phyloP scores from a whole-genome alignment of 2,888 invertebrate genomes.

The Dryadula phaetusa region DNA sequence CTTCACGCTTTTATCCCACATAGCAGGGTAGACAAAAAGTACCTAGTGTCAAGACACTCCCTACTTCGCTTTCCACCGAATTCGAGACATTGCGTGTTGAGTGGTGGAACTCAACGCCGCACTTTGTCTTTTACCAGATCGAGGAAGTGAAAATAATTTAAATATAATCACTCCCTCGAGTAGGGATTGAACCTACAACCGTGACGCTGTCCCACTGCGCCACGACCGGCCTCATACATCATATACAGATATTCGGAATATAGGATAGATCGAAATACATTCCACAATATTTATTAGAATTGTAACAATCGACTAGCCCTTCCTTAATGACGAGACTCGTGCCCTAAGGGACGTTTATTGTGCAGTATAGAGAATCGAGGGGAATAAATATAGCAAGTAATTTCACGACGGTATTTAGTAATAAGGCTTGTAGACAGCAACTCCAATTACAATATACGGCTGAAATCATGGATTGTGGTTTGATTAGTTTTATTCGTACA shows the following conservation, averaged over 20 bases:
- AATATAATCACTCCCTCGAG: no score
- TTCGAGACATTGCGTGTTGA: no score
- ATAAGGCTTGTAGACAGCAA: constrained; percentile 9
- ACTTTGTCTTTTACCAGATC: no score
- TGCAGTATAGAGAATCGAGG: constrained; percentile 47
- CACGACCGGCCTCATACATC: no score
- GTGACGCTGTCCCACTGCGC: no score
- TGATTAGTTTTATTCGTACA: neutral
- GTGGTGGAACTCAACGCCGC: no score
- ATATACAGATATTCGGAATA: neutral
- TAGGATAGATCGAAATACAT: neutral
- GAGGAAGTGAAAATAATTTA: no score
- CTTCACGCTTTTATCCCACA: no score
- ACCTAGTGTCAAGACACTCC: no score
- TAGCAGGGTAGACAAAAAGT: no score
- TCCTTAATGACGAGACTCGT: constrained; percentile 34
- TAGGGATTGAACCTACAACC: no score
- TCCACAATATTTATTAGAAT: constrained; percentile 12
- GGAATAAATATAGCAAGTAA: constrained; percentile 57
- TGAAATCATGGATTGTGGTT: neutral
- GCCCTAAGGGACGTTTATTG: constrained; percentile 45
- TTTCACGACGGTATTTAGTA: constrained; percentile 49
- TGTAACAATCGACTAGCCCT: constrained; percentile 10
- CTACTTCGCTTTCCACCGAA: no score
- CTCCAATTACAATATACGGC: constrained; percentile 8